A percentile compares a stretch with the other conserved stretches of the same genome.
These are phyloP conservation scores for Melanotus villosus DNA, from an alignment of 2,888 invertebrate genomes.

Conservation along the genomic window DNA sequence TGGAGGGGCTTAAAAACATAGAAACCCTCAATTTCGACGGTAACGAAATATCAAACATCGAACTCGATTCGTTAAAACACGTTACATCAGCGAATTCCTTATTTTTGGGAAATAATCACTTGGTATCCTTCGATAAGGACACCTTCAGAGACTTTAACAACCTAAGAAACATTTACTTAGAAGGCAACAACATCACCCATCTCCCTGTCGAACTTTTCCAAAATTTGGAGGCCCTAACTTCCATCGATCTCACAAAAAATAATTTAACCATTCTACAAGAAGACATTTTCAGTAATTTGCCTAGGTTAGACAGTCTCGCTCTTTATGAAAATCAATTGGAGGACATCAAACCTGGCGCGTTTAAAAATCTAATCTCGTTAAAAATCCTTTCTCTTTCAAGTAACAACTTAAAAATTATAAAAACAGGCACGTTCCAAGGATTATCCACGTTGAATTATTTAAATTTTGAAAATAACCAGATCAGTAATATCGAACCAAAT, in stretches of 20 bases:
- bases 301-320: background rate
- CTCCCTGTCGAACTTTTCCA: background rate
- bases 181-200: background rate
- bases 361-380: background rate
- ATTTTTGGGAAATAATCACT: constrained; percentile 10
- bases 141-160: background rate
- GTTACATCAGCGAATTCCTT: background rate
- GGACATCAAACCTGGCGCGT: background rate
- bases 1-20: constrained; percentile 2
- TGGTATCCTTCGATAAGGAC: background rate
- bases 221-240: background rate
- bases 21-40: background rate
- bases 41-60: constrained; percentile 18
- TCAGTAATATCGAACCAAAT: too few relatives aligned
- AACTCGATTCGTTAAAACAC: constrained; percentile 7
- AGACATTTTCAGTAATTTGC: background rate
- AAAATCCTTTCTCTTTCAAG: background rate
- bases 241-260: background rate
- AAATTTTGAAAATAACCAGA: constrained; percentile 1
- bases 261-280: constrained; percentile 6
- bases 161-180: background rate
- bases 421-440: background rate
- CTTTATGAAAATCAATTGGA: constrained; percentile 22
- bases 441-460: background rate
- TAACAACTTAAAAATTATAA: constrained; percentile 4